Evolutionary conservation across 2,888 invertebrate species (phyloP).

Genomic region (Anthophora plumipes): DNA sequence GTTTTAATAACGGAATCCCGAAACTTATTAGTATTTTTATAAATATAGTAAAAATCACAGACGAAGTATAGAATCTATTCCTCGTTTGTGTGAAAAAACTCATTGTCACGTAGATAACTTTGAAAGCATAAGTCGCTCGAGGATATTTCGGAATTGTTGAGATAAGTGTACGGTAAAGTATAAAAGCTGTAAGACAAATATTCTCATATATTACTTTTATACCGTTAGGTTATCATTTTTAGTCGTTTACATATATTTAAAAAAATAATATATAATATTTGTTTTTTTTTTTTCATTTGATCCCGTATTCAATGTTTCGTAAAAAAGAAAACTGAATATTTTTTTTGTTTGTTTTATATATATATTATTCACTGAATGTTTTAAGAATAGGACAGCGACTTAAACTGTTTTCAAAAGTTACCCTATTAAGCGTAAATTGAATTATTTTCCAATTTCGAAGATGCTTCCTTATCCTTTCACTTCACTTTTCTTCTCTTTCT

Average conservation of each 20-base stretch:
- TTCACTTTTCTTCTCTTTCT: neutral
- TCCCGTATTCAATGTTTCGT: constrained; percentile 35
- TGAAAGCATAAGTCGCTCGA: constrained; percentile 41
- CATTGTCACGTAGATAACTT: constrained; percentile 37
- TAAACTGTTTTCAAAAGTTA: constrained; percentile 49
- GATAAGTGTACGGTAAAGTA: neutral
- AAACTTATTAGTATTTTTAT: constrained; percentile 4
- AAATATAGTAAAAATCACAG: neutral
- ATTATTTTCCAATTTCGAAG: constrained; percentile 14
- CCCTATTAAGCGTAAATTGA: constrained; percentile 30
- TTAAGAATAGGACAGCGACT: constrained; percentile 34
- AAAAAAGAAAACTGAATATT: constrained; percentile 15
- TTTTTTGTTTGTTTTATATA: no score
- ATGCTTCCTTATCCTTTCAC: neutral
- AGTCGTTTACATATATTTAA: neutral
- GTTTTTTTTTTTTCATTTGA: constrained; percentile 3
- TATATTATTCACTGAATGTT: neutral
- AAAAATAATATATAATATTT: constrained; percentile 19
- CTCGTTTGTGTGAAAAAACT: no score
- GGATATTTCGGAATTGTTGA: neutral
- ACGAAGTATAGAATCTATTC: no score
- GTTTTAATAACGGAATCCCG: neutral
- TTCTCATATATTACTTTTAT: neutral
- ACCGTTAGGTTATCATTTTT: neutral
- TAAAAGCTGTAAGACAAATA: neutral